Evolutionary conservation across 2,113 vertebrate genomes (phyloP).

Genomic region (Pica pica): DNA sequence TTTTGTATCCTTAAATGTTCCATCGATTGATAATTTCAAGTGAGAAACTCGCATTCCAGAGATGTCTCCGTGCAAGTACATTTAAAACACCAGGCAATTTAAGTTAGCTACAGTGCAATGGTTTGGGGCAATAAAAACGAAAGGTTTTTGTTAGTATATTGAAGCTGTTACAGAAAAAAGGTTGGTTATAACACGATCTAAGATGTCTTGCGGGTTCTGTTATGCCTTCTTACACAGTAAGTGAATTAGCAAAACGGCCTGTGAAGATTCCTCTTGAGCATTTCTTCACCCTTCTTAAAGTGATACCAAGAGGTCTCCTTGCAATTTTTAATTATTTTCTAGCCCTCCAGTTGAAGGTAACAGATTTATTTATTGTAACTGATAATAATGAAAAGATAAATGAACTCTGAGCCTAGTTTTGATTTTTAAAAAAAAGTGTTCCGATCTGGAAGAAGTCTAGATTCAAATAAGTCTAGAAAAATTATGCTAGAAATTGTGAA

Average conservation of each 20-base stretch:
- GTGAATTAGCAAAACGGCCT: not conserved
- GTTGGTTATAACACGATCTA: not conserved
- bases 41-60: not conserved
- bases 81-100: not conserved
- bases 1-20: not conserved
- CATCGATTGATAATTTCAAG: not conserved
- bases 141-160: not conserved
- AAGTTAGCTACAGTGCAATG: not conserved
- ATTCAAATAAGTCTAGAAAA: not conserved
- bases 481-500: not conserved
- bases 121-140: not conserved
- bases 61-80: not conserved
- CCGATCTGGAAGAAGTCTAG: slow-evolving; percentile 5
- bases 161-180: not conserved
- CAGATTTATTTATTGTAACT: not conserved
- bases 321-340: not conserved
- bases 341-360: not conserved
- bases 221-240: slow-evolving; percentile 4
- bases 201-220: not conserved
- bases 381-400: not conserved
- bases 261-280: slow-evolving; percentile 5
- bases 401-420: not conserved
- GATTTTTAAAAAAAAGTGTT: not conserved
- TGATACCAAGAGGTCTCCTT: not conserved
- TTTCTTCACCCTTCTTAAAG: slow-evolving; percentile 32